Conservation (phyloP, 2,113 vertebrate species). For the Clarias batrachus region DNA sequence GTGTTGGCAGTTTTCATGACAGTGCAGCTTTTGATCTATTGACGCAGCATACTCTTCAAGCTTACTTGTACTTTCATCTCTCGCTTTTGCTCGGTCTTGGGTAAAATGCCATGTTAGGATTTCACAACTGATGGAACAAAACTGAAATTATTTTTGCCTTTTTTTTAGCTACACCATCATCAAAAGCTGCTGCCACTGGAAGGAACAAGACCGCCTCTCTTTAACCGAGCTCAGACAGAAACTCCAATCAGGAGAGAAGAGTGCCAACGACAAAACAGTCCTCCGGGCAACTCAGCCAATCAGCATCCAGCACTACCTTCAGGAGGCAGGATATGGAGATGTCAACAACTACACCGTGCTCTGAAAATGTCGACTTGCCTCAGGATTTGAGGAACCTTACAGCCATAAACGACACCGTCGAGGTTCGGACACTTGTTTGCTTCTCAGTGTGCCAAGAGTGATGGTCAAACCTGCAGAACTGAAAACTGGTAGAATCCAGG, state of each 20-base stretch:
- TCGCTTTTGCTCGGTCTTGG: not conserved
- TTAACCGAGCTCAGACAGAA: slow-evolving; percentile 70
- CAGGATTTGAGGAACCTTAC: not conserved
- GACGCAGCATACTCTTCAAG: no score
- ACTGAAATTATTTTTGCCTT: not conserved
- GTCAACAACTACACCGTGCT: slow-evolving; percentile 73
- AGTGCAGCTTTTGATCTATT: no score
- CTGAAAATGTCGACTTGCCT: slow-evolving; percentile 47
- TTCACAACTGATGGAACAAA: not conserved
- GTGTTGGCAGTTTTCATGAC: no score
- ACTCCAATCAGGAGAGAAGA: slow-evolving; percentile 72
- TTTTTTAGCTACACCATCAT: slow-evolving; percentile 80
- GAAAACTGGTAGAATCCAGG: not conserved
- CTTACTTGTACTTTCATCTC: not conserved
- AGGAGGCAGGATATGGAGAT: slow-evolving; percentile 73
- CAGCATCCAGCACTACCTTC: slow-evolving; percentile 70
- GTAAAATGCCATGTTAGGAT: not conserved
- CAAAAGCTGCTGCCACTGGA: slow-evolving; percentile 87
- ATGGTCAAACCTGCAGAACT: not conserved
- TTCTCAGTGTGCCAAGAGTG: not conserved
- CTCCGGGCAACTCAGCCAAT: slow-evolving; percentile 76
- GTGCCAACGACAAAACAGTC: slow-evolving; percentile 75
- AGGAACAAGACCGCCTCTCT: slow-evolving; percentile 70
- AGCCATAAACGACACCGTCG: not conserved
- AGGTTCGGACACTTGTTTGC: no score